These are phyloP conservation scores for Hydractinia echinata DNA, from an alignment of 30 jellyfish, hydroid and myxozoan species.

Conservation along the genomic window DNA sequence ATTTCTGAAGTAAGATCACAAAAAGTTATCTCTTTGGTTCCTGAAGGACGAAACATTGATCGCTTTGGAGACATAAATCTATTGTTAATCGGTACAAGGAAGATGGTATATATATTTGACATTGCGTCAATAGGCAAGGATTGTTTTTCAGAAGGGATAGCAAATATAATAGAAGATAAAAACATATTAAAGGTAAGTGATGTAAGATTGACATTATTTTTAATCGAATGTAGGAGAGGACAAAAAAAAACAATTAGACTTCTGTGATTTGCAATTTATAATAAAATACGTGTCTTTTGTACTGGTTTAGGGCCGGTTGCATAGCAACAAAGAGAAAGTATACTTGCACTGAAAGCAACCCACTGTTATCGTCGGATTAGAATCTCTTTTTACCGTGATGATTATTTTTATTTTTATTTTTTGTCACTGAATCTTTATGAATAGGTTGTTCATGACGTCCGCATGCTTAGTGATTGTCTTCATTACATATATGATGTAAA, in stretches of 20 bases:
- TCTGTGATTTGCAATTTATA: no score
- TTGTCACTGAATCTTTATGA: neutral
- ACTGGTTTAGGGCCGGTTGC: no score
- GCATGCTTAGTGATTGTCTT: conserved; percentile 69
- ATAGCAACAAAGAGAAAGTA: no score
- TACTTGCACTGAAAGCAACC: no score
- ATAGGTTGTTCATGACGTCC: conserved; percentile 76
- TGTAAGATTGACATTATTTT: no score
- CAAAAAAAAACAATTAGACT: no score
- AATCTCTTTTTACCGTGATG: no score
- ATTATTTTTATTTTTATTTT: neutral
- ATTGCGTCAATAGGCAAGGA: conserved; percentile 49
- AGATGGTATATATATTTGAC: conserved; percentile 57
- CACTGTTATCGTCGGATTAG: no score
- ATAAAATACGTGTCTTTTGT: no score
- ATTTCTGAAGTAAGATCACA: neutral
- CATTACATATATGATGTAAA: conserved; percentile 26
- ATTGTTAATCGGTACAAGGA: conserved; percentile 57
- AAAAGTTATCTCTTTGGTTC: conserved; percentile 27
- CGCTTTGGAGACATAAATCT: conserved; percentile 60
- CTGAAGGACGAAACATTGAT: conserved; percentile 62
- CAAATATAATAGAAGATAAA: neutral
- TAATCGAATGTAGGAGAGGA: no score
- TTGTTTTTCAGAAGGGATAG: conserved; percentile 45
- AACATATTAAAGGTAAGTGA: conserved; percentile 20